Conservation (phyloP, 2,888 invertebrate species). For the Melangyna quadrimaculata region DNA sequence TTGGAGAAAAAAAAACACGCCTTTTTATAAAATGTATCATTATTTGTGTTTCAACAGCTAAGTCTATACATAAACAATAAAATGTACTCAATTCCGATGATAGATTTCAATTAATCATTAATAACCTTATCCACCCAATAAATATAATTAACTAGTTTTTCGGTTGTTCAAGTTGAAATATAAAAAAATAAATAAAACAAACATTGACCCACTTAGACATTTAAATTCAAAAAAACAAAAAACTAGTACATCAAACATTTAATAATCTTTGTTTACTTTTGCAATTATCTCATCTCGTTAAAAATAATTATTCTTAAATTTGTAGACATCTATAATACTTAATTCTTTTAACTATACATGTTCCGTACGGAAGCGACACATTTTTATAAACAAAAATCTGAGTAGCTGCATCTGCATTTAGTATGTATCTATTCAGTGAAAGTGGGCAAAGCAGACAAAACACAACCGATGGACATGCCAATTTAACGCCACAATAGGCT, state of each 20-base stretch:
- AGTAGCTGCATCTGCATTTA: neutral
- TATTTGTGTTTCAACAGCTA: neutral
- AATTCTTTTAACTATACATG: neutral
- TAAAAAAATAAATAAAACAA: neutral
- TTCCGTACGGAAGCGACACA: neutral
- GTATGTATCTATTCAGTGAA: slow-evolving; percentile 32
- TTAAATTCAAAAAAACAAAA: neutral
- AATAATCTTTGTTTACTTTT: slow-evolving; percentile 17
- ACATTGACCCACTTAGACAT: neutral
- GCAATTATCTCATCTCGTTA: slow-evolving; percentile 25
- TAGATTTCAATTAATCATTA: neutral
- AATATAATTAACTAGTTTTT: neutral
- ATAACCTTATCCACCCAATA: neutral
- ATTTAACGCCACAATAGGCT: neutral
- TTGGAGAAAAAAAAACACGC: no score
- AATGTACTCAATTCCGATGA: neutral
- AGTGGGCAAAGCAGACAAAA: slow-evolving; percentile 15
- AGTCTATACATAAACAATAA: neutral
- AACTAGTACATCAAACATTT: slow-evolving; percentile 19
- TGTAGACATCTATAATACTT: neutral
- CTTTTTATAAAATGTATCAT: neutral
- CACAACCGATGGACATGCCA: neutral
- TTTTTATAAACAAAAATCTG: neutral
- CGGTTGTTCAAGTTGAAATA: neutral
- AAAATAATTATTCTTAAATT: neutral